These are phyloP conservation scores for Neoitamus cyanurus DNA, from an alignment of 2,888 invertebrate genomes.

Conservation along the genomic window DNA sequence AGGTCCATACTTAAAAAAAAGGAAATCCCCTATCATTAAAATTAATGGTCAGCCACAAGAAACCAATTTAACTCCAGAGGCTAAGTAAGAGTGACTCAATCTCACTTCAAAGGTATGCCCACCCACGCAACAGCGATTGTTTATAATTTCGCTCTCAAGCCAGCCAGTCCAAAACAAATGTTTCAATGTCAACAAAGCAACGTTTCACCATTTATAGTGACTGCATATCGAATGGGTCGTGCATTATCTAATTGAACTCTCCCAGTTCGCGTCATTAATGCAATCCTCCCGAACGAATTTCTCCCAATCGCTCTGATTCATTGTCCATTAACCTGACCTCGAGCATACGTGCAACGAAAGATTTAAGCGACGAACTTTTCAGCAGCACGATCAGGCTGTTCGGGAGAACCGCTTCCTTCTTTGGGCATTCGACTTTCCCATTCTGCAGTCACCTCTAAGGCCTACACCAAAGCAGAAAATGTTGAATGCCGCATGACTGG, in stretches of 20 bases:
- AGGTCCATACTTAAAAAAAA: neutral
- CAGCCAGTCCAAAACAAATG: neutral
- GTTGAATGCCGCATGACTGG: neutral
- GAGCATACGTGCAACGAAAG: constrained; percentile 20
- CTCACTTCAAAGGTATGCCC: neutral
- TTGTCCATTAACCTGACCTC: constrained; percentile 23
- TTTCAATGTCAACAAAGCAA: neutral
- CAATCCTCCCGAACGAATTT: constrained; percentile 13
- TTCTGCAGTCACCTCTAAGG: constrained; percentile 17
- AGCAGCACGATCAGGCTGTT: neutral
- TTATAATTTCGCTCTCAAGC: neutral
- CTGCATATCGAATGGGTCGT: neutral
- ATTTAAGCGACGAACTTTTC: constrained; percentile 29
- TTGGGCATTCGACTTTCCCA: constrained; percentile 43
- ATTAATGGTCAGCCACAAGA: neutral
- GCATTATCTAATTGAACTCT: constrained; percentile 1
- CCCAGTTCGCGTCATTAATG: neutral
- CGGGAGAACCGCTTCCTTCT: constrained; percentile 20
- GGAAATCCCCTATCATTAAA: neutral
- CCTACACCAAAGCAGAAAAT: constrained; percentile 14
- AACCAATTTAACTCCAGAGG: neutral
- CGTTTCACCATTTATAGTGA: neutral
- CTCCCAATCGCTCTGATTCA: neutral
- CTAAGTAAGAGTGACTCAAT: neutral
- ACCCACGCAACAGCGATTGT: neutral